Percentiles rank a stretch among this genome's conserved stretches.
phyloP scores from a whole-genome alignment of 2,888 invertebrate genomes.

The Spodoptera exigua region DNA sequence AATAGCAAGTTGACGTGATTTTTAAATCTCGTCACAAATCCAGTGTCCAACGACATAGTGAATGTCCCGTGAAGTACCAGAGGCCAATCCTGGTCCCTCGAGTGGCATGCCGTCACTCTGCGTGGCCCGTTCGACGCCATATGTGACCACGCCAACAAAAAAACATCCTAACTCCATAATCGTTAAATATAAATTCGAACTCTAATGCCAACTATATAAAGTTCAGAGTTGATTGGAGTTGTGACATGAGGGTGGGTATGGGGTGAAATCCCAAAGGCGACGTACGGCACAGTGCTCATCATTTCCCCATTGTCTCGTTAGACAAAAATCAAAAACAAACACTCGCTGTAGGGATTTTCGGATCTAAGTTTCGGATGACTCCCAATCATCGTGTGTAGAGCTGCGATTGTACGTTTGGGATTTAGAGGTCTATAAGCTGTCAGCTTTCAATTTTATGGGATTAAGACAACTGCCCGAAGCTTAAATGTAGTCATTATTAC shows the following conservation, averaged over 20 bases:
- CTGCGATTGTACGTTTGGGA: conserved; percentile 76
- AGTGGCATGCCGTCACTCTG: conserved; percentile 86
- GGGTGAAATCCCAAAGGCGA: conserved; percentile 87
- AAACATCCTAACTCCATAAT: conserved; percentile 69
- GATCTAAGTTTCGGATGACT: conserved; percentile 83
- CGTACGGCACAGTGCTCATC: conserved; percentile 86
- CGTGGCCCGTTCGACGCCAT: conserved; percentile 88
- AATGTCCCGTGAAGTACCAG: conserved; percentile 74
- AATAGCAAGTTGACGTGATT: conserved; percentile 46
- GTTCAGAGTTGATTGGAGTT: conserved; percentile 66
- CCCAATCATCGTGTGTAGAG: conserved; percentile 77
- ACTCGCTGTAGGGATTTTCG: conserved; percentile 84
- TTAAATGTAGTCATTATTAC: conserved; percentile 11
- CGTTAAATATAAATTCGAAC: conserved; percentile 66
- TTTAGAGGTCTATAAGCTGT: conserved; percentile 67
- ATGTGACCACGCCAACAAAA: conserved; percentile 72
- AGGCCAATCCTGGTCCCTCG: conserved; percentile 85
- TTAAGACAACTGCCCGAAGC: conserved; percentile 30
- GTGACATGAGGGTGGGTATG: conserved; percentile 73
- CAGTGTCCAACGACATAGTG: conserved; percentile 75
- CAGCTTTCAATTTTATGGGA: conserved; percentile 35
- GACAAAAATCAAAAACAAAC: conserved; percentile 90
- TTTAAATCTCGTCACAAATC: conserved; percentile 72
- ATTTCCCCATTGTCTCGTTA: conserved; percentile 90
- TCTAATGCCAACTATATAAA: conserved; percentile 66